Evolutionary conservation across 30 jellyfish, hydroid and myxozoan species (phyloP), one percentile per base, ranked within the genome.

Genomic region (Euphysa ruthae): DNA sequence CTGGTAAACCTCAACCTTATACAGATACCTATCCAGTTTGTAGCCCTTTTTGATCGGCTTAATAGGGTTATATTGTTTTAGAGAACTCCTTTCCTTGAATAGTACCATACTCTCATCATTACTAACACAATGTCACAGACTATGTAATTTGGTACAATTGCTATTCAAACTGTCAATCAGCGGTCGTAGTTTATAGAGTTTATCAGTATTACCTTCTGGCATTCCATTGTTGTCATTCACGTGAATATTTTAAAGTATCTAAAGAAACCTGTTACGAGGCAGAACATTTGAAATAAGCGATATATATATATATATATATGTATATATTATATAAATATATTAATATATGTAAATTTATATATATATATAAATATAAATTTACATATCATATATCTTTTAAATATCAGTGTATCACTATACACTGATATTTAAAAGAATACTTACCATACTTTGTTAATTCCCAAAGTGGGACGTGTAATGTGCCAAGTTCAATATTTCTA

Each of bases 11-110:
- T 58, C 65, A 58, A 20, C 20, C 20, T 58, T 20, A 28, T 58
- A 26, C 8, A 58, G 63, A 20, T 58, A 14, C 15, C 63, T 63
- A 58, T 58, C 63, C 72, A 58, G 72, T 46, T 76, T 76, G 55
- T 76, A 76, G 12, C 91, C 84, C 21, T 57, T 74, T 61, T 76
- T 78, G 34, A 78, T 78, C 43, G 78, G 89, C 82, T 78, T 69
- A 54, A 74, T 78, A 15, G 91, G 93, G 69, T 78, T 78, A 43
- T 57, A 69, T 70, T 78, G 89, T 43, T 78, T 78, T 58, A 78
- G 26, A 22, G 85, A 56, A 32, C 82, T 69, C 38, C 90, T 31
- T 10, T 66, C 92, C 55, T 74, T 74, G 84, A 78, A 69, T 55
- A 69, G 88, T n/a, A 69, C 56, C 93, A 78, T 78, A 62, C 73